phyloP scores from a whole-genome alignment of 2,797 vertebrate genomes.

The Sandelia bainsii region DNA sequence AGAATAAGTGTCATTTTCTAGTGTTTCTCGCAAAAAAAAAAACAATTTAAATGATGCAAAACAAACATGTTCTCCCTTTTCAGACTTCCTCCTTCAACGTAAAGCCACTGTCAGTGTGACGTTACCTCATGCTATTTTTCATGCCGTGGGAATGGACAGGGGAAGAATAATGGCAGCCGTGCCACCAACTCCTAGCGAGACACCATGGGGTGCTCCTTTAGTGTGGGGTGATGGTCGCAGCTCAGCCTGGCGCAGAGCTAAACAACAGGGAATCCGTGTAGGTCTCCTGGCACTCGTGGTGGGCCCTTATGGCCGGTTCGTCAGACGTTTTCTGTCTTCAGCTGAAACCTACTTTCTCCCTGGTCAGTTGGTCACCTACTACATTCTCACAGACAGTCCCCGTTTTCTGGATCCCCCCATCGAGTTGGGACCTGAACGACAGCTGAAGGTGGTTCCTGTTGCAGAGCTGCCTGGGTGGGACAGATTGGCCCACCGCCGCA shows the following conservation, averaged over 20 bases:
- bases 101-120: conserved; percentile 34
- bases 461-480: conserved; percentile 78
- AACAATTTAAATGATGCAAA: too few relatives aligned
- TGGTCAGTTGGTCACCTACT: conserved; percentile 83
- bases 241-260: conserved; percentile 59
- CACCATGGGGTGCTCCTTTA: conserved; percentile 81
- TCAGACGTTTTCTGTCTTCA: conserved; percentile 80
- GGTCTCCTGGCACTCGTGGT: conserved; percentile 78
- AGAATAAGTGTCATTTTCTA: neutral
- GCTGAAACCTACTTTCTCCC: conserved; percentile 85
- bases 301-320: conserved; percentile 78
- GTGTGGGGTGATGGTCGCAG: conserved; percentile 79
- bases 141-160: conserved; percentile 9
- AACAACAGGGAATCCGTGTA: conserved; percentile 42
- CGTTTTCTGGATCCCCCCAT: conserved; percentile 68
- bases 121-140: conserved; percentile 38
- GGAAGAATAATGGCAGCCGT: conserved; percentile 13
- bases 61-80: conserved; percentile 25
- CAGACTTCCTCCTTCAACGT: conserved; percentile 72
- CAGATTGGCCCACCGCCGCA: conserved; percentile 66
- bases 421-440: conserved; percentile 69
- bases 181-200: conserved; percentile 50
- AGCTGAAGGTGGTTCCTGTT: conserved; percentile 75
- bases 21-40: neutral
- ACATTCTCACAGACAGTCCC: conserved; percentile 84